Conservation (phyloP, 2,797 vertebrate species). For the Pangasius sanitwongsei region DNA sequence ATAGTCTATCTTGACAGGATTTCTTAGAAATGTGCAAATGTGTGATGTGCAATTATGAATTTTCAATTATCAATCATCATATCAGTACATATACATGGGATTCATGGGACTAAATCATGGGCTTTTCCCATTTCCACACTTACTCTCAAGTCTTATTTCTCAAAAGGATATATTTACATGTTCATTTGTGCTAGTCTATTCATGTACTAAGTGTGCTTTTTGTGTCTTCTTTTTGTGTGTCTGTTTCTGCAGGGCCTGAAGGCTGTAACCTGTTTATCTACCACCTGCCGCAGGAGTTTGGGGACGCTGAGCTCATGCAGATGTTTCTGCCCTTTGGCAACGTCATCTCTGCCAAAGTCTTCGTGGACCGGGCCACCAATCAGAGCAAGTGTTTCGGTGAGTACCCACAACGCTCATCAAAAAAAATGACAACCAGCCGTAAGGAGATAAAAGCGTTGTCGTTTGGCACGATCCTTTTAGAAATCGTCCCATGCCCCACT, state of each 20-base stretch:
- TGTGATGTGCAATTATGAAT: background rate
- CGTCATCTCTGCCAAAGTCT: constrained; percentile 99
- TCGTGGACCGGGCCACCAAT: constrained; percentile 99
- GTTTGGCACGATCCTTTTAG: constrained; percentile 49
- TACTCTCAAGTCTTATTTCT: background rate
- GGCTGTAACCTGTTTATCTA: constrained; percentile 99
- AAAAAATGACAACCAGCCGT: constrained; percentile 17
- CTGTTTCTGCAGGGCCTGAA: constrained; percentile 75
- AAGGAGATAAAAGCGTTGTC: constrained; percentile 30
- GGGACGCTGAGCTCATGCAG: constrained; percentile 99
- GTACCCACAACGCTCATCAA: constrained; percentile 62
- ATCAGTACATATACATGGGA: background rate
- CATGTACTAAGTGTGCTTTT: background rate
- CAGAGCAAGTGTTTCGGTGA: constrained; percentile 99
- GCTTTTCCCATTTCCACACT: background rate
- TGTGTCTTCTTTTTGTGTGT: constrained; percentile 4
- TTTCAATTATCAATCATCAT: background rate
- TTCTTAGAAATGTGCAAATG: background rate
- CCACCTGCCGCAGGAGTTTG: constrained; percentile 99
- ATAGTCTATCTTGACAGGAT: background rate
- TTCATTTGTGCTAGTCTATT: constrained; percentile 22
- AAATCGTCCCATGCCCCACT: constrained; percentile 55
- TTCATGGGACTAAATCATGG: background rate
- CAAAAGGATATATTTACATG: background rate
- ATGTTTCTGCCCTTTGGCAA: constrained; percentile 99